phyloP scores from a whole-genome alignment of 2,113 vertebrate species.

The Thomomys bottae region DNA sequence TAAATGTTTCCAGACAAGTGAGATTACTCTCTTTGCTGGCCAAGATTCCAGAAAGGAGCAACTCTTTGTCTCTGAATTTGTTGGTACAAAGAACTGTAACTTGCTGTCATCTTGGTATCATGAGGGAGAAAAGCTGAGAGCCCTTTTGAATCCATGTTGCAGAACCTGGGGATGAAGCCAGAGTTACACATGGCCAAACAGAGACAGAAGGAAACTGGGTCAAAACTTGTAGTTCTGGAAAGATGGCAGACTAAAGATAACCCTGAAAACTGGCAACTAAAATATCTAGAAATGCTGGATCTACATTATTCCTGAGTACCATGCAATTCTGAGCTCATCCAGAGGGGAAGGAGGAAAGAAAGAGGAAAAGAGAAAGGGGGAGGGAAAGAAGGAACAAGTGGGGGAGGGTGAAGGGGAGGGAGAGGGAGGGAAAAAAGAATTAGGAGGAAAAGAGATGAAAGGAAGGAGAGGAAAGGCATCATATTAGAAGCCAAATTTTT shows the following conservation, averaged over 20 bases:
- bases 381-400: no score
- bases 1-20: background rate
- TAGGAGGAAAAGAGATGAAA: no score
- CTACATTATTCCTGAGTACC: background rate
- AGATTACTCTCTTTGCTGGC: background rate
- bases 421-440: no score
- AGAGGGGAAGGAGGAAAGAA: background rate
- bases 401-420: no score
- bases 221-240: conserved; percentile 4
- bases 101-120: background rate
- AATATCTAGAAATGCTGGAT: background rate
- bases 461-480: no score
- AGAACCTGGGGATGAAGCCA: background rate
- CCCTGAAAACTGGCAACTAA: background rate
- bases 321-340: background rate
- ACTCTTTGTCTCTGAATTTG: background rate
- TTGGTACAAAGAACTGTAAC: background rate
- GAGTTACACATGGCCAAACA: background rate
- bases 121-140: background rate
- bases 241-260: background rate
- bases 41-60: background rate
- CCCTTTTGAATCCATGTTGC: background rate
- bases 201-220: background rate
- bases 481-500: background rate
- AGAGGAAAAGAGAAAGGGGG: no score